phyloP scores from a whole-genome alignment of 2,797 vertebrate genomes.

The Thaleichthys pacificus region DNA sequence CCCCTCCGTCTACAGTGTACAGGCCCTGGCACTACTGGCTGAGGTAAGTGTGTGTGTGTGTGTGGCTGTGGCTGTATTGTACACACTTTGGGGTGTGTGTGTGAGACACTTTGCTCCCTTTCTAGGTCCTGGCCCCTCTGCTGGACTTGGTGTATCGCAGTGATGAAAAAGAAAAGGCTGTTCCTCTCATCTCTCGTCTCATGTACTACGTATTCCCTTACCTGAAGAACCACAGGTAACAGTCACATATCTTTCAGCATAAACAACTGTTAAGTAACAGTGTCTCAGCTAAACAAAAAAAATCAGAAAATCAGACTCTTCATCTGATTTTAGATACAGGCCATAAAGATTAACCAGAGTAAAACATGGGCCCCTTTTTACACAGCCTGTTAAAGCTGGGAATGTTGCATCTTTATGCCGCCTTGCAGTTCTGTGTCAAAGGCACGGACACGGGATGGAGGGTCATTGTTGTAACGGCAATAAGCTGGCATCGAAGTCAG shows the following conservation, averaged over 20 bases:
- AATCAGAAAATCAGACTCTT: too few relatives aligned
- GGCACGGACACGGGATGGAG: too few relatives aligned
- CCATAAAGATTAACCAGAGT: too few relatives aligned
- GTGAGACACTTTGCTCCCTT: not conserved
- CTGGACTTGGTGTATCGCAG: constrained; percentile 97
- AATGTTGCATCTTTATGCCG: too few relatives aligned
- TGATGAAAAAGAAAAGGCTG: constrained; percentile 95
- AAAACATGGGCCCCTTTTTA: too few relatives aligned
- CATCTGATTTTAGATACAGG: too few relatives aligned
- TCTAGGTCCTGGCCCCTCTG: constrained; percentile 83
- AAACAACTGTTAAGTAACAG: too few relatives aligned
- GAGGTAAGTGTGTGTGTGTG: constrained; percentile 73
- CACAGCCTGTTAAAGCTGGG: too few relatives aligned
- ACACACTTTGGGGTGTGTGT: not conserved
- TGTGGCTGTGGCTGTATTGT: not conserved
- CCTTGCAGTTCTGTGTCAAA: too few relatives aligned
- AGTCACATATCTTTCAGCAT: not conserved
- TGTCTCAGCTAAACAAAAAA: too few relatives aligned
- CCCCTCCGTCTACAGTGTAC: constrained; percentile 93
- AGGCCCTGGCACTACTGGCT: constrained; percentile 91
- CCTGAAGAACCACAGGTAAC: constrained; percentile 93
- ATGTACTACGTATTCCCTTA: constrained; percentile 96
- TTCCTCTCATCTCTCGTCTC: constrained; percentile 91
- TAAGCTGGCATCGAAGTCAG: too few relatives aligned
- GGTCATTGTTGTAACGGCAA: too few relatives aligned